Conservation (phyloP, 2,113 vertebrate species). For the Laterallus jamaicensis region DNA sequence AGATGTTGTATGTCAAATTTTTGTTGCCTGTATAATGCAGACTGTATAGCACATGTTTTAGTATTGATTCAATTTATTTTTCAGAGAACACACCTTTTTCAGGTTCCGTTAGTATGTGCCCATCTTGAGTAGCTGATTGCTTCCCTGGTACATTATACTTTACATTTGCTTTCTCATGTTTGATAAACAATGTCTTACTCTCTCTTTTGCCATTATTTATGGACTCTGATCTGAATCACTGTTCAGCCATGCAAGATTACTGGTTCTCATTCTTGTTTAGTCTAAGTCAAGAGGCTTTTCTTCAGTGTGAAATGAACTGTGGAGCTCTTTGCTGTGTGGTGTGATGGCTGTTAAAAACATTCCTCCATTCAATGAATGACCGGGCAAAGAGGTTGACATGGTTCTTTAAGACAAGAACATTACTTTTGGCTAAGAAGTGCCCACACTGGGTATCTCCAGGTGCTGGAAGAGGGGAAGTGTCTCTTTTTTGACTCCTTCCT, state of each 20-base stretch:
- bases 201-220: not conserved
- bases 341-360: not conserved
- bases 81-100: fast-evolving
- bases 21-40: not conserved
- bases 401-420: not conserved
- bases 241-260: fast-evolving
- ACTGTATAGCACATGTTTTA: not conserved
- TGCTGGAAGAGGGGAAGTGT: not conserved
- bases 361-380: fast-evolving
- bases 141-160: not conserved
- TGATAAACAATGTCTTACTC: not conserved
- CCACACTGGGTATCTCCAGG: not conserved
- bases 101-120: not conserved
- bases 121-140: not conserved
- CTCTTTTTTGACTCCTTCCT: not conserved
- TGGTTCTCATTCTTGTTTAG: not conserved
- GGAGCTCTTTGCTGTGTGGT: not conserved
- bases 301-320: not conserved
- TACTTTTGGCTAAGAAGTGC: not conserved
- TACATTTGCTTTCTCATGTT: not conserved
- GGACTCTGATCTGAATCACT: not conserved
- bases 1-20: not conserved
- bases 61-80: not conserved
- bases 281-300: not conserved
- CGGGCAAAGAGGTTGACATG: fast-evolving